Evolutionary conservation across 1,140 invertebrate genomes (phyloP).

Genomic region (Nilaparvata lugens): DNA sequence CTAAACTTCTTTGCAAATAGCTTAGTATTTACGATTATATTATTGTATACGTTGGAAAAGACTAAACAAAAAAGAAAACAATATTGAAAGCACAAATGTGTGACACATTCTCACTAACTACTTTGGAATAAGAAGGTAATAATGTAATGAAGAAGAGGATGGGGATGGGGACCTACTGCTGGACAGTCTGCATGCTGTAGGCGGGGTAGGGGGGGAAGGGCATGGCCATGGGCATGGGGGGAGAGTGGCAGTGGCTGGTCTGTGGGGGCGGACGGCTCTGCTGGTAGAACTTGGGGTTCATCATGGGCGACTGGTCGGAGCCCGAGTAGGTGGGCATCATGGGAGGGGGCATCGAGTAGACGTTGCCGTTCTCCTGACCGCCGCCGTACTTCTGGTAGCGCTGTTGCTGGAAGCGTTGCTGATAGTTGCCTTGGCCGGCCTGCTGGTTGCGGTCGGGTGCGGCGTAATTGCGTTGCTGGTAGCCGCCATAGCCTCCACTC

Average conservation of each 20-base stretch:
- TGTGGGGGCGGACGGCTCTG: conserved; percentile 40
- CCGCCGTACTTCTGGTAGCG: conserved; percentile 30
- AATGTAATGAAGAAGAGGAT: no score
- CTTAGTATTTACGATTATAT: no score
- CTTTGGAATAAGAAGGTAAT: conserved; percentile 1
- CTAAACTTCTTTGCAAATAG: conserved; percentile 8
- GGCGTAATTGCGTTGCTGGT: conserved; percentile 19
- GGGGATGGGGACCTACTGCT: conserved; percentile 24
- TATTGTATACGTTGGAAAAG: not conserved
- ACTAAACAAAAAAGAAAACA: conserved; percentile 5
- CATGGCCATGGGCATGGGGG: conserved; percentile 18
- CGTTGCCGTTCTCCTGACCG: conserved; percentile 29
- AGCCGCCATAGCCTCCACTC: conserved; percentile 20
- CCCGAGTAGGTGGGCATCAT: conserved; percentile 41
- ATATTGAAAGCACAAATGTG: not conserved
- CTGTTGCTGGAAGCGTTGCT: conserved; percentile 29
- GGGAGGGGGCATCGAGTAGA: conserved; percentile 43
- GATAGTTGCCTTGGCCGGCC: conserved; percentile 20
- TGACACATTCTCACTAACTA: conserved; percentile 2
- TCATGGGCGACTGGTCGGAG: conserved; percentile 42
- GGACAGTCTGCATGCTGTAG: conserved; percentile 27
- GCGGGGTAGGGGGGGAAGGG: conserved; percentile 19
- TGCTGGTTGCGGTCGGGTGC: conserved; percentile 27
- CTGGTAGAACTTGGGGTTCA: conserved; percentile 54
- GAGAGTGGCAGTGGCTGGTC: conserved; percentile 44